phyloP scores from a whole-genome alignment of 1,140 invertebrate species.

The Anthonomus grandis region DNA sequence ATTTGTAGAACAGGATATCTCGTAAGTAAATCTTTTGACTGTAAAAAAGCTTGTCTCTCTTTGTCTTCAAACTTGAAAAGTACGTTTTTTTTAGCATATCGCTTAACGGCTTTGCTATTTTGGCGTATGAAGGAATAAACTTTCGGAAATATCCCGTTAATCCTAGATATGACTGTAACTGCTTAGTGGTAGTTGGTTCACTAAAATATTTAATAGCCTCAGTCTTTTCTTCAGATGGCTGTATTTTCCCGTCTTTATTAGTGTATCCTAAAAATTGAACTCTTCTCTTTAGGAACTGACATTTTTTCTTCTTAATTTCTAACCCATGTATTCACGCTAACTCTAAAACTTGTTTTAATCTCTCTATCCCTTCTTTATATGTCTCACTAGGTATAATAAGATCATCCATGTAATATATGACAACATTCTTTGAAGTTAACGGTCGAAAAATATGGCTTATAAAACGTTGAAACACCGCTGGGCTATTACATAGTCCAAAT shows the following conservation, averaged over 20 bases:
- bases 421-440: slow-evolving; percentile 30
- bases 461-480: slow-evolving; percentile 25
- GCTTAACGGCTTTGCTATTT: slow-evolving; percentile 36
- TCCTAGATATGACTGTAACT: slow-evolving; percentile 39
- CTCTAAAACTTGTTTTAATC: slow-evolving; percentile 35
- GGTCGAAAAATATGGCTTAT: slow-evolving; percentile 36
- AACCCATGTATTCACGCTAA: slow-evolving; percentile 41
- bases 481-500: slow-evolving; percentile 36
- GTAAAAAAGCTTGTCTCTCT: slow-evolving; percentile 27
- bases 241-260: slow-evolving; percentile 15
- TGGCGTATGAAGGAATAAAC: slow-evolving; percentile 38
- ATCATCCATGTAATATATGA: slow-evolving; percentile 32
- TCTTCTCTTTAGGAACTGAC: slow-evolving; percentile 21
- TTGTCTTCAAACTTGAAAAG: neutral
- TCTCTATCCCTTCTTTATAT: slow-evolving; percentile 1
- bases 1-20: slow-evolving; percentile 44
- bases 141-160: slow-evolving; percentile 43
- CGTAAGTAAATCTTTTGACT: slow-evolving; percentile 19
- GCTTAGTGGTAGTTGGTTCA: slow-evolving; percentile 36
- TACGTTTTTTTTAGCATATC: slow-evolving; percentile 13
- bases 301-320: slow-evolving; percentile 43
- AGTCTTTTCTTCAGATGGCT: slow-evolving; percentile 39
- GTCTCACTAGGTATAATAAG: slow-evolving; percentile 31
- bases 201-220: slow-evolving; percentile 41
- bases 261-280: slow-evolving; percentile 21